Evolutionary conservation across 1,140 invertebrate genomes (phyloP).

Genomic region (Dendroctonus ponderosae): DNA sequence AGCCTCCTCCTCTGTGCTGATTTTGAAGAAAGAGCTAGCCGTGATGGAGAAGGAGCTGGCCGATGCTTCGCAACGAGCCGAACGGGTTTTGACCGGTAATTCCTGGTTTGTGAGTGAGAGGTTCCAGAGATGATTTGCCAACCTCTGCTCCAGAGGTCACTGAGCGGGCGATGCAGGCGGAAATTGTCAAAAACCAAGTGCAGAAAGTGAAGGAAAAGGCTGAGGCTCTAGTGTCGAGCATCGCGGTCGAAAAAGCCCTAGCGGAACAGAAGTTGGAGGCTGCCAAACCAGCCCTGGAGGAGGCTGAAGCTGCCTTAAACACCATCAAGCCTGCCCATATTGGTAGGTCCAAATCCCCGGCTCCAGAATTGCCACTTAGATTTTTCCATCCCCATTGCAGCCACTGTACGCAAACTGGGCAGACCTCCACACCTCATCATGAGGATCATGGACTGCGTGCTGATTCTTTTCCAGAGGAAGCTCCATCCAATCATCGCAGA

Average conservation of each 20-base stretch:
- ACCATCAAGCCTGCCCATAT: conserved; percentile 97
- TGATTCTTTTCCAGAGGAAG: conserved; percentile 89
- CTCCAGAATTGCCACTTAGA: not conserved
- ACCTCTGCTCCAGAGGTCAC: conserved; percentile 64
- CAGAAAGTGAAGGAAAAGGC: conserved; percentile 95
- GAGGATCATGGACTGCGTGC: conserved; percentile 96
- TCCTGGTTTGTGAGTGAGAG: conserved; percentile 59
- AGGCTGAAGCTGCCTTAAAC: conserved; percentile 92
- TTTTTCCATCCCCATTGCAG: conserved; percentile 56
- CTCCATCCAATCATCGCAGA: conserved; percentile 79
- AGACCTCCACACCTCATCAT: conserved; percentile 95
- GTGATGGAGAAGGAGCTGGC: conserved; percentile 92
- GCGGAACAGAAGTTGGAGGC: conserved; percentile 90
- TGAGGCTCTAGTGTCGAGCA: conserved; percentile 84
- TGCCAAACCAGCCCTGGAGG: conserved; percentile 87
- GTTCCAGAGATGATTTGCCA: not conserved
- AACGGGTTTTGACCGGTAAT: conserved; percentile 70
- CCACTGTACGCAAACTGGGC: conserved; percentile 91
- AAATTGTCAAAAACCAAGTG: conserved; percentile 93
- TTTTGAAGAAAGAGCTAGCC: conserved; percentile 87
- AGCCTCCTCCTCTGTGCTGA: conserved; percentile 87
- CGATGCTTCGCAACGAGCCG: conserved; percentile 84
- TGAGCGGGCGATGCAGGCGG: conserved; percentile 88
- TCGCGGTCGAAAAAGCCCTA: conserved; percentile 86
- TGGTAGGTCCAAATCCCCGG: conserved; percentile 47